These are phyloP conservation scores for Pseudachorutes palmiensis DNA, from an alignment of 1,140 invertebrate species.

Conservation along the genomic window DNA sequence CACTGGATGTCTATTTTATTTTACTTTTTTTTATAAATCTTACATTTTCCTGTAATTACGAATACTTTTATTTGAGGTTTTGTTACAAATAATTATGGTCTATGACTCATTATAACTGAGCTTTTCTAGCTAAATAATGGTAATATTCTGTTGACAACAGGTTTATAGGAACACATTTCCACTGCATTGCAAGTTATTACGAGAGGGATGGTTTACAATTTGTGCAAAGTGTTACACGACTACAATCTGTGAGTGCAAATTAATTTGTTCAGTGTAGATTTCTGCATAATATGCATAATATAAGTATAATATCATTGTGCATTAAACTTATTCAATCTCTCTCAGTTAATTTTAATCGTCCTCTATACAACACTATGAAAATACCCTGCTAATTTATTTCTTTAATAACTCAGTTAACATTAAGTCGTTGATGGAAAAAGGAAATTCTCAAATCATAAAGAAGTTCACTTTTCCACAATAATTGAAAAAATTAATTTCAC, in stretches of 20 bases:
- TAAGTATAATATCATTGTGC: too few species aligned
- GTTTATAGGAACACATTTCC: neutral
- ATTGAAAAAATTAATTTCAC: neutral
- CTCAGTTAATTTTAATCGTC: neutral
- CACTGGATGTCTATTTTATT: too few species aligned
- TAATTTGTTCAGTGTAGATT: neutral
- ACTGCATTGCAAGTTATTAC: neutral
- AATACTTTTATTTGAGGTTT: too few species aligned
- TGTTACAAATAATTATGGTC: too few species aligned
- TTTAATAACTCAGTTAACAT: neutral
- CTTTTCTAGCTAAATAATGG: too few species aligned
- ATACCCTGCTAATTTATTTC: conserved; percentile 4
- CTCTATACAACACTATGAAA: neutral
- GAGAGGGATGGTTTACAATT: neutral
- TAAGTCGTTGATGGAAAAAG: neutral
- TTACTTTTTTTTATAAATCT: too few species aligned
- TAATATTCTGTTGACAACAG: too few species aligned
- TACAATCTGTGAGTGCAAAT: neutral
- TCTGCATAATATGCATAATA: neutral
- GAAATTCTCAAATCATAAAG: neutral
- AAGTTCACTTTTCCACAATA: neutral
- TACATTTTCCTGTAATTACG: too few species aligned
- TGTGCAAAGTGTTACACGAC: neutral
- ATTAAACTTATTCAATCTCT: neutral
- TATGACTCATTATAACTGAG: too few species aligned